These are phyloP conservation scores for Oscheius sp. DNA, from an alignment of 2,888 invertebrate genomes.

Conservation along the genomic window DNA sequence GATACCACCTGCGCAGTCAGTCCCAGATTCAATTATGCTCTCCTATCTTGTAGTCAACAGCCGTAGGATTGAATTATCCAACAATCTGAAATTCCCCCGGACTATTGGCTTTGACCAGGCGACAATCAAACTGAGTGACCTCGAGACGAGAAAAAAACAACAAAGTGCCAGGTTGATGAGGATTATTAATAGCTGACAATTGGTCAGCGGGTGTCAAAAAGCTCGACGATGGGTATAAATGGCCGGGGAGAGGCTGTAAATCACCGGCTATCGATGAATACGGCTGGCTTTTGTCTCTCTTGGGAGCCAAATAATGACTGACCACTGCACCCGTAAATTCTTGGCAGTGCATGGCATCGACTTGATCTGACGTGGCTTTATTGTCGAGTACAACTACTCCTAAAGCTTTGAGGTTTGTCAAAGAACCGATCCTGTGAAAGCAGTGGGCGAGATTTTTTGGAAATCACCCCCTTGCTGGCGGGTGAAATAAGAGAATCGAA, in stretches of 20 bases:
- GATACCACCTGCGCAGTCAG: constrained; percentile 28
- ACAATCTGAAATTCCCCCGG: not conserved
- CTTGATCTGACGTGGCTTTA: too few relatives aligned
- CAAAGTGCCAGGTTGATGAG: not conserved
- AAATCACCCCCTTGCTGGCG: not conserved
- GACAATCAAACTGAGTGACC: constrained; percentile 23
- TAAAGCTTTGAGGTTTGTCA: too few relatives aligned
- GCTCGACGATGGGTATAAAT: constrained; percentile 4
- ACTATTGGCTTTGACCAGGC: not conserved
- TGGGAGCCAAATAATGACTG: constrained; percentile 4
- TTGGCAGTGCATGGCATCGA: too few relatives aligned
- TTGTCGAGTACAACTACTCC: too few relatives aligned
- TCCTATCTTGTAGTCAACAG: constrained; percentile 28
- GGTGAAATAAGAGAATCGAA: not conserved
- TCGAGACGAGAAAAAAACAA: constrained; percentile 23
- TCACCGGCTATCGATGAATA: constrained; percentile 32
- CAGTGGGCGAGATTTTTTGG: too few relatives aligned
- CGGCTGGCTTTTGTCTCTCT: constrained; percentile 16
- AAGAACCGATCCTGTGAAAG: too few relatives aligned
- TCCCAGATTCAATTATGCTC: constrained; percentile 34
- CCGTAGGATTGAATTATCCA: constrained; percentile 28
- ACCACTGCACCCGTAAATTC: too few relatives aligned
- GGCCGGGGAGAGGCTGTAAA: constrained; percentile 28
- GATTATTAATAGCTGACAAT: constrained; percentile 4
- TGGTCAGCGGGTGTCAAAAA: constrained; percentile 16